Evolutionary conservation across 2,113 vertebrate genomes (phyloP).

Genomic region (Labeo rohita): DNA sequence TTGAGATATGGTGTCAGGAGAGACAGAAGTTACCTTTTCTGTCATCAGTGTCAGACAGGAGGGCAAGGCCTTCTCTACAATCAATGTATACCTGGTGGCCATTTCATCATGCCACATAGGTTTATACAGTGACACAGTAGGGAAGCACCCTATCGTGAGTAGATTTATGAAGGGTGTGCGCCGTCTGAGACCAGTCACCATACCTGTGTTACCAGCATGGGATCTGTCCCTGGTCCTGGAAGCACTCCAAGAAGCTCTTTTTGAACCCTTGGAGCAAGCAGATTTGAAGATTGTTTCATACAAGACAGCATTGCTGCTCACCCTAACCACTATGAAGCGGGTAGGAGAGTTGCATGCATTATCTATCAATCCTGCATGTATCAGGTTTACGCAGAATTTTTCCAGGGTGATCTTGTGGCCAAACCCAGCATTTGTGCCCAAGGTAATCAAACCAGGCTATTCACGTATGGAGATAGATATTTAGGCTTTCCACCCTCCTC

Average conservation of each 20-base stretch:
- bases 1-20: neutral
- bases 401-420: too few relatives aligned
- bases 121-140: neutral
- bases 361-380: neutral
- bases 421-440: too few relatives aligned
- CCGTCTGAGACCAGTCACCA: neutral
- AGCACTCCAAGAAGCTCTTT: neutral
- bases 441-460: neutral
- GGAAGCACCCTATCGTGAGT: neutral
- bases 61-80: neutral
- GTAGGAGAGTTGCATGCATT: neutral
- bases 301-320: neutral
- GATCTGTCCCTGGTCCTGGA: neutral
- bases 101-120: neutral
- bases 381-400: neutral
- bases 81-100: neutral
- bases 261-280: neutral
- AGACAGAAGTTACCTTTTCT: neutral
- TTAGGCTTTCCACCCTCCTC: neutral
- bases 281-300: neutral
- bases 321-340: neutral
- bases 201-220: neutral
- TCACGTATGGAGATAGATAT: neutral
- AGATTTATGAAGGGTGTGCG: neutral
- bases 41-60: neutral